Evolutionary conservation across 2,888 invertebrate genomes (phyloP).

Genomic region (Chrysotoxum bicinctum): DNA sequence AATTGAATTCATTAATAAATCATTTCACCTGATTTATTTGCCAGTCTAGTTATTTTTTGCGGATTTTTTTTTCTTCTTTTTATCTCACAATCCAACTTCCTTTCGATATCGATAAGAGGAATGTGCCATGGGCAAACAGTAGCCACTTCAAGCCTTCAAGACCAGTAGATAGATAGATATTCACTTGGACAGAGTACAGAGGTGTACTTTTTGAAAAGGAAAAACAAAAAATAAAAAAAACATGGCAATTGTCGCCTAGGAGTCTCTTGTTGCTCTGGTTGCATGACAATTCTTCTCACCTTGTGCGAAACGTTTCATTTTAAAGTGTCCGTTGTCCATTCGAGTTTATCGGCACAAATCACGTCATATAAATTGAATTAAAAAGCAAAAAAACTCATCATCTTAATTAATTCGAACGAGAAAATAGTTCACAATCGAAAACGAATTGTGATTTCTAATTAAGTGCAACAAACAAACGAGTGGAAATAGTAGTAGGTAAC

Average conservation of each 20-base stretch:
- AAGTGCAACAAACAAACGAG: conserved; percentile 48
- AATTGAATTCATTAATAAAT: conserved; percentile 72
- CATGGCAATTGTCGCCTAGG: conserved; percentile 61
- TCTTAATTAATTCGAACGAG: conserved; percentile 69
- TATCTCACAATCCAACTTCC: conserved; percentile 57
- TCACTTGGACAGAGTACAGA: neutral
- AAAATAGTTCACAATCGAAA: conserved; percentile 63
- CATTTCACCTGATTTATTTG: conserved; percentile 70
- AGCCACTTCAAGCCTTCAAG: conserved; percentile 35
- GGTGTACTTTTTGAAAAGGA: conserved; percentile 15
- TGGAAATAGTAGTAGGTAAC: neutral
- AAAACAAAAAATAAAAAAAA: conserved; percentile 6
- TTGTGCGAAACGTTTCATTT: conserved; percentile 33
- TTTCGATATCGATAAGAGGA: conserved; percentile 59
- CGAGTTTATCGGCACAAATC: conserved; percentile 38
- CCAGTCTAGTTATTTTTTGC: conserved; percentile 56
- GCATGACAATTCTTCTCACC: conserved; percentile 68
- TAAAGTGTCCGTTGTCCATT: neutral
- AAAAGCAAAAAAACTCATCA: conserved; percentile 20
- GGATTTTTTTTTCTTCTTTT: conserved; percentile 14
- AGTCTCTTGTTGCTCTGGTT: conserved; percentile 51
- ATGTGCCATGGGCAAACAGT: conserved; percentile 42
- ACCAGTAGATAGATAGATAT: conserved; percentile 22
- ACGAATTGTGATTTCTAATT: conserved; percentile 65
- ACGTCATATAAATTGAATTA: conserved; percentile 21